Base-by-base conservation (phyloP, 2,888 invertebrate genomes). In the Yponomeuta plumbellus region DNA sequence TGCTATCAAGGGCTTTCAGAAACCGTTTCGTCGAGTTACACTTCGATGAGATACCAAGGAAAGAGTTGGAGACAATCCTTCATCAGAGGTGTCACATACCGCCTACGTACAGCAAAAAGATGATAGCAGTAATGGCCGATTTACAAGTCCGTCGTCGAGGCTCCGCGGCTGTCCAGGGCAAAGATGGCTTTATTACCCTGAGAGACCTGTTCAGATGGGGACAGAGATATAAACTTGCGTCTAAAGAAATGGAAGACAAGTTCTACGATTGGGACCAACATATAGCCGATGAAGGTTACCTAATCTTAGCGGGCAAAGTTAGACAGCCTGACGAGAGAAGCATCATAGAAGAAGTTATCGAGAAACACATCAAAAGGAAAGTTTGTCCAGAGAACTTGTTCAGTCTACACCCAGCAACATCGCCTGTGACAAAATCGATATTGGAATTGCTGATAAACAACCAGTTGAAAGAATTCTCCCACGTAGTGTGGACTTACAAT, bases 1-100 rank as follows among this genome's bases (percentile, higher is more conserved):
- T 97, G 84, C 85, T 99, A 6, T 99, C 99, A 0, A 93, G 99
- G 71, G 99, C 99, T 0, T 99, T 99, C 78, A 94, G 99, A 75
- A 99, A 99, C 83, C 94, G 99, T 72, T 99, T 99, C 83, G 96
- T 99, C 10, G 99, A 99, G 82, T 88, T 99, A 4, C 98, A 99
- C 83, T 99, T 99, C 81, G 96, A 97, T 76, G 98, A 98, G 80
- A 98, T 99, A 77, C 99, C 99, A 0, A 92, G 95, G 17, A 81
- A 85, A 0, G 99, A 99, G 80, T 85, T 99, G 68, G 96, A 97
- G 83, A 94, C 92, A 0, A 99, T 99, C 80, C 91, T 99, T 62
- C 96, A 98, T 73, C 92, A 96, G 80, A 93, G 98, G 70, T 99
- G 99, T 81, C 93, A 94, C 52, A 94, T 99, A 77, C 97, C 99